Percentiles rank a stretch among this genome's conserved stretches.
Conservation (phyloP, 2,797 vertebrate genomes). For the Fringilla coelebs region DNA sequence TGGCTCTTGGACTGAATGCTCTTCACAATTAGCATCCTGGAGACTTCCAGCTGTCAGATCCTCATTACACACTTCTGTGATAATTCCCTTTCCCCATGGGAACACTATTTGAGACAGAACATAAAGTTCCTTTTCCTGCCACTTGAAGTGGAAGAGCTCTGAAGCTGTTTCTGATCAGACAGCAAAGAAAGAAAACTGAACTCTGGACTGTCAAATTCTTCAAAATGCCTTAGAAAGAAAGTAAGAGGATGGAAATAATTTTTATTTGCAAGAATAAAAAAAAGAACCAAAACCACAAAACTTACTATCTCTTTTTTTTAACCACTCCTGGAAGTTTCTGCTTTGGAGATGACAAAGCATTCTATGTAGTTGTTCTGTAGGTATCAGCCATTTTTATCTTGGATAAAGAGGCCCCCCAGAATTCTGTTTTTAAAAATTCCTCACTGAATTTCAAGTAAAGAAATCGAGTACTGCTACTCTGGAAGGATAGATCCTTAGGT, state of each 20-base stretch:
- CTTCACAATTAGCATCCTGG: background rate
- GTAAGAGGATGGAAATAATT: background rate
- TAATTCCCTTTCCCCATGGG: background rate
- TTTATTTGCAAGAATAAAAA: background rate
- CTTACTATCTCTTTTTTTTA: background rate
- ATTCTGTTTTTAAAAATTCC: background rate
- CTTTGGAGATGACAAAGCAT: background rate
- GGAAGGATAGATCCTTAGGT: background rate
- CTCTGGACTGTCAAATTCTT: background rate
- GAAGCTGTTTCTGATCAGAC: background rate
- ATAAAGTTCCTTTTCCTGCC: background rate
- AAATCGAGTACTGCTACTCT: background rate
- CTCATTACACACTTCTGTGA: background rate
- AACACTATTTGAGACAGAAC: background rate
- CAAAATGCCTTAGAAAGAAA: background rate
- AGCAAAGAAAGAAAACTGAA: background rate
- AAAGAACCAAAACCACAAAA: accelerated
- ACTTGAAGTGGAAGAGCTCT: background rate
- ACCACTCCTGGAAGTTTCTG: background rate
- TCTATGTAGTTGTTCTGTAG: background rate
- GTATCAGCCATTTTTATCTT: background rate
- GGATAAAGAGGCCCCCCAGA: background rate
- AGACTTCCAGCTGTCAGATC: background rate
- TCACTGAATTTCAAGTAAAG: background rate
- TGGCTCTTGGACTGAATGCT: background rate